Evolutionary conservation across 2,797 vertebrate species (phyloP), one percentile per base, ranked within the genome.

Genomic region (Nasua narica): DNA sequence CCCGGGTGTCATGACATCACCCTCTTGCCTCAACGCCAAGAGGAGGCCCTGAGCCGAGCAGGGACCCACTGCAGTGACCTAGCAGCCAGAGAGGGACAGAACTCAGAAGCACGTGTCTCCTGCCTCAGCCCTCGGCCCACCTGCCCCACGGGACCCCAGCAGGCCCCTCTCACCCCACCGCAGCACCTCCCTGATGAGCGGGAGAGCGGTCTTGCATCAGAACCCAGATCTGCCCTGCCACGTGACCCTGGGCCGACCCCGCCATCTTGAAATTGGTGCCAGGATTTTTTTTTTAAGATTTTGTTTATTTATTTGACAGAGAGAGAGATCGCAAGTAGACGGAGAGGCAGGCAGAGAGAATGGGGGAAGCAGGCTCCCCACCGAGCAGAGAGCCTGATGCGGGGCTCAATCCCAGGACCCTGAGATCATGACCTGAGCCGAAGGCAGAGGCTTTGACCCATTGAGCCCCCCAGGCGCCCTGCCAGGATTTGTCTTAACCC

Each of bases 111-210:
- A 18, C 0, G 2, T 3, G 21, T 52, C 50, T 35, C 70, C 14
- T 8, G 8, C 5, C 25, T 8, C 40, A 9, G 6, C 11, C 8
- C 21, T 0, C 0, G 19, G 15, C 12, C 76, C 5, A 0, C 43
- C 7, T 3, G 0, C 19, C 77, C 54, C 27, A 1, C 19, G 23
- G 18, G n/a, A 27, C 32, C 29, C 14, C 0, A 0, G 6, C 0
- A 18, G 29, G 21, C 54, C 56, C 43, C 69, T 35, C 10, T 43
- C 6, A 74, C 70, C 70, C 70, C 2, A 3, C 27, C 40, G 1
- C 25, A 29, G 70, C 70, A 29, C 70, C 40, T 43, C 40, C 3
- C 3, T 16, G 40, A 43, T 27, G 40, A 16, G 40, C 7, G 2
- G 13, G 70, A 72, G 25, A 29, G 25, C 70, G 5, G 70, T 6